Conservation (phyloP, 1,140 invertebrate genomes). For the Chironomus tepperi region DNA sequence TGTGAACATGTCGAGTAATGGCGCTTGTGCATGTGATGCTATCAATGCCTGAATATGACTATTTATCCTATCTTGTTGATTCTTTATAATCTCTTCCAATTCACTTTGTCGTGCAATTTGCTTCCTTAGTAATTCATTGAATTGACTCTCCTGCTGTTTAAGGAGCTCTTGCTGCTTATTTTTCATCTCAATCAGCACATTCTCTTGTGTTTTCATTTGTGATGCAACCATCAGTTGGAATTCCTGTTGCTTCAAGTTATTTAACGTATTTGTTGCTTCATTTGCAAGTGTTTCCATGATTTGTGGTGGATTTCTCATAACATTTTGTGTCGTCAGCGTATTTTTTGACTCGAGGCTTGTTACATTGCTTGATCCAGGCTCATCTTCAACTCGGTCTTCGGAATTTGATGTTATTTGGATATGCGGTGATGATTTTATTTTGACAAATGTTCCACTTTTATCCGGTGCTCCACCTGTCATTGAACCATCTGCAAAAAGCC, state of each 20-base stretch:
- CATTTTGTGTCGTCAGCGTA: constrained; percentile 26
- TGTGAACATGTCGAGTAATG: not conserved
- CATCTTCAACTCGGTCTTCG: not conserved
- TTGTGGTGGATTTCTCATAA: constrained; percentile 31
- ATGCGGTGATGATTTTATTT: constrained; percentile 27
- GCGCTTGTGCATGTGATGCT: constrained; percentile 33
- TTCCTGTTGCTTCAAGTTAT: constrained; percentile 43
- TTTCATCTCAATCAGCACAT: constrained; percentile 42
- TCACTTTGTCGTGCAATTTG: constrained; percentile 43
- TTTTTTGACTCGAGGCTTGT: not conserved
- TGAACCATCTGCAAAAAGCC: constrained; percentile 25
- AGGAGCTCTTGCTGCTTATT: constrained; percentile 40
- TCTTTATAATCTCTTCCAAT: constrained; percentile 42
- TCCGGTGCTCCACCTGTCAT: constrained; percentile 34
- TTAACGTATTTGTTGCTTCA: constrained; percentile 39
- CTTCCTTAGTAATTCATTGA: constrained; percentile 41
- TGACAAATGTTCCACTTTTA: constrained; percentile 33
- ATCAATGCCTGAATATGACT: constrained; percentile 44
- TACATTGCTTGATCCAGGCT: not conserved
- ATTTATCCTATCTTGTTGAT: constrained; percentile 45
- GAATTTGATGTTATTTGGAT: constrained; percentile 26
- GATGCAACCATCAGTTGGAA: constrained; percentile 42
- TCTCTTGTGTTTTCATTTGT: constrained; percentile 45
- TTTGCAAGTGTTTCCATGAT: not conserved
- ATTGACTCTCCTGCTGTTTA: constrained; percentile 41